Percentiles rank a stretch among this genome's conserved stretches.
phyloP scores from a whole-genome alignment of 37 sponge, comb jelly and placozoan species.

The Cladorhizidae sp. region DNA sequence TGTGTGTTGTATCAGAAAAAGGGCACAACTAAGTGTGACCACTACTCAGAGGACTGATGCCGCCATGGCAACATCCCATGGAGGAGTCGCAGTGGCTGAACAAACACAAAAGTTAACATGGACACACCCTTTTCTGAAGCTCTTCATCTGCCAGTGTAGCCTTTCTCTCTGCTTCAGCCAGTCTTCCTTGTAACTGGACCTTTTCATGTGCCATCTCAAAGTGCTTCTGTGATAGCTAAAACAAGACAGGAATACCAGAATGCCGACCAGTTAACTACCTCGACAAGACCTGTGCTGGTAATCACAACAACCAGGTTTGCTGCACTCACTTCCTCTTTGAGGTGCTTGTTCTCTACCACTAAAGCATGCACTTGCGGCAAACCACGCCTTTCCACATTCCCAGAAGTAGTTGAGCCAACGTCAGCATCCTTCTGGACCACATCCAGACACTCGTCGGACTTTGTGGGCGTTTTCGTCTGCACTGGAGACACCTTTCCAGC shows the following conservation, averaged over 20 bases:
- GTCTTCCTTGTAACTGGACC: constrained; percentile 39
- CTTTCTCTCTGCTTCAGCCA: constrained; percentile 59
- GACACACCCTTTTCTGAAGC: constrained; percentile 36
- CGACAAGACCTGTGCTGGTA: neutral
- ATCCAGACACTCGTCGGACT: too few species aligned
- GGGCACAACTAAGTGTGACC: too few species aligned
- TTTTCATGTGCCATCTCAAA: constrained; percentile 35
- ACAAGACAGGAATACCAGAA: too few species aligned
- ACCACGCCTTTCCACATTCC: neutral
- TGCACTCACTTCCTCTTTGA: constrained; percentile 21
- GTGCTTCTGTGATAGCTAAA: constrained; percentile 42
- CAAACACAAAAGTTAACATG: neutral
- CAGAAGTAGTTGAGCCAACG: too few species aligned
- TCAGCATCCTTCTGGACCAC: too few species aligned
- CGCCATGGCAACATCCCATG: neutral
- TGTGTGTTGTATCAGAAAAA: too few species aligned
- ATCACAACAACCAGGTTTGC: too few species aligned
- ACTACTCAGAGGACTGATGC: neutral
- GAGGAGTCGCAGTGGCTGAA: too few species aligned
- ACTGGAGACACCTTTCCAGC: too few species aligned
- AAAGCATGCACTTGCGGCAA: neutral
- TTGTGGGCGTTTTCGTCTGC: too few species aligned
- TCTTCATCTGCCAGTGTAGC: constrained; percentile 16
- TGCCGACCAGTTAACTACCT: too few species aligned
- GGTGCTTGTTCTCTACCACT: neutral